A percentile compares a stretch with the other conserved stretches of the same genome.
Conservation (phyloP, 2,113 vertebrate species). For the Ptyas mucosa region DNA sequence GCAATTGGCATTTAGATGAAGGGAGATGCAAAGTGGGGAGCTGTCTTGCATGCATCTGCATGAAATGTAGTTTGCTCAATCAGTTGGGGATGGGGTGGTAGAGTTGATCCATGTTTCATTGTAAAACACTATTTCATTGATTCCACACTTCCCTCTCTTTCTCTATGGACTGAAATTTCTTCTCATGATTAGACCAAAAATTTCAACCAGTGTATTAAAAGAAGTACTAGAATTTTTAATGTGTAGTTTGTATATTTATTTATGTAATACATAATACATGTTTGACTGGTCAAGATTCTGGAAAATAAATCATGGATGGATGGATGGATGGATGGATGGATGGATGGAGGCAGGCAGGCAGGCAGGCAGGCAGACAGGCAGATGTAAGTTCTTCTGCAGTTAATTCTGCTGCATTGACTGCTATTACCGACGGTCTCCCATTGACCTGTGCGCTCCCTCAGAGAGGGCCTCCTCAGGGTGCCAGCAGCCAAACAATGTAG, state of each 20-base stretch:
- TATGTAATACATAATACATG: no score
- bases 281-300: not conserved
- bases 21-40: conserved; percentile 34
- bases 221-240: not conserved
- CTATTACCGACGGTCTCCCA: no score
- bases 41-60: conserved; percentile 74
- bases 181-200: rapidly evolving
- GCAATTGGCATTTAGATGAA: conserved; percentile 64
- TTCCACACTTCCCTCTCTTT: conserved; percentile 37
- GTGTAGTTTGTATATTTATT: not conserved
- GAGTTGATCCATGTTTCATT: conserved; percentile 50
- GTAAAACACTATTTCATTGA: conserved; percentile 48
- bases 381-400: not conserved
- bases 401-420: not conserved
- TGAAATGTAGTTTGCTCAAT: conserved; percentile 69
- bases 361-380: not conserved
- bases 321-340: not conserved
- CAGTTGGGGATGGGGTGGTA: conserved; percentile 62
- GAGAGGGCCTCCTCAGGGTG: no score
- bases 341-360: not conserved
- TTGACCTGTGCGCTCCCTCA: no score
- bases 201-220: not conserved
- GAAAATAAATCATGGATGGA: not conserved
- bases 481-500: no score
- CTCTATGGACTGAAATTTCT: conserved; percentile 31